Evolutionary conservation across 92 coral and sea anemone species (phyloP).

Genomic region (Heliopora coerulea): DNA sequence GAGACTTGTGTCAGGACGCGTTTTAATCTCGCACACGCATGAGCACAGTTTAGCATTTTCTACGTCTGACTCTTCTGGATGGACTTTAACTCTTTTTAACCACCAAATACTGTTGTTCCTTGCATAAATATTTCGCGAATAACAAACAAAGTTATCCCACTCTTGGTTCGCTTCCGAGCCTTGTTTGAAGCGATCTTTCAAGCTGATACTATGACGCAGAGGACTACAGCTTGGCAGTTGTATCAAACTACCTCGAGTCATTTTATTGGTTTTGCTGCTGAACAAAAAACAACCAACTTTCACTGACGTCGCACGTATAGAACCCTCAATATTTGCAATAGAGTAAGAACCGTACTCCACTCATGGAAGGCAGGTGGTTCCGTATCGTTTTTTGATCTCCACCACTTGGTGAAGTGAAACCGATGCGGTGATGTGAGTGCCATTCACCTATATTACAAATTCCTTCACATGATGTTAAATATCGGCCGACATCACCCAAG

Average conservation of each 20-base stretch:
- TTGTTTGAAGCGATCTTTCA: background rate
- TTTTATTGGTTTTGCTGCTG: slow-evolving; percentile 8
- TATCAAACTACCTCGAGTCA: slow-evolving; percentile 6
- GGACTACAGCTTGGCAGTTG: slow-evolving; percentile 5
- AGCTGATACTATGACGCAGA: background rate
- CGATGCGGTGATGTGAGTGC: slow-evolving; percentile 89
- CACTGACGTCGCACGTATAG: no score
- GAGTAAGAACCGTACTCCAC: slow-evolving; percentile 61
- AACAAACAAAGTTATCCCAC: background rate
- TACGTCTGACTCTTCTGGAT: background rate
- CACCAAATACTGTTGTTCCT: no score
- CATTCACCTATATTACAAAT: slow-evolving; percentile 91
- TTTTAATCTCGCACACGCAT: background rate
- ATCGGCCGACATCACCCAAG: slow-evolving; percentile 59
- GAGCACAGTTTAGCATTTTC: background rate
- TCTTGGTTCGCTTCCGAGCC: background rate
- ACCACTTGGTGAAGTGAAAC: slow-evolving; percentile 62
- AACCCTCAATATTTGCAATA: slow-evolving; percentile 60
- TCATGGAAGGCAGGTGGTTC: slow-evolving; percentile 51
- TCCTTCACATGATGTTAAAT: slow-evolving; percentile 58
- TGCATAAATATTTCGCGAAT: no score
- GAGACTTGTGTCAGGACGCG: no score
- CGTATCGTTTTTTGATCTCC: slow-evolving; percentile 73
- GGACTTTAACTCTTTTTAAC: no score
- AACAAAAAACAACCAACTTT: slow-evolving; percentile 37